phyloP scores from a whole-genome alignment of 2,797 vertebrate genomes.

The Phylloscopus collybita region DNA sequence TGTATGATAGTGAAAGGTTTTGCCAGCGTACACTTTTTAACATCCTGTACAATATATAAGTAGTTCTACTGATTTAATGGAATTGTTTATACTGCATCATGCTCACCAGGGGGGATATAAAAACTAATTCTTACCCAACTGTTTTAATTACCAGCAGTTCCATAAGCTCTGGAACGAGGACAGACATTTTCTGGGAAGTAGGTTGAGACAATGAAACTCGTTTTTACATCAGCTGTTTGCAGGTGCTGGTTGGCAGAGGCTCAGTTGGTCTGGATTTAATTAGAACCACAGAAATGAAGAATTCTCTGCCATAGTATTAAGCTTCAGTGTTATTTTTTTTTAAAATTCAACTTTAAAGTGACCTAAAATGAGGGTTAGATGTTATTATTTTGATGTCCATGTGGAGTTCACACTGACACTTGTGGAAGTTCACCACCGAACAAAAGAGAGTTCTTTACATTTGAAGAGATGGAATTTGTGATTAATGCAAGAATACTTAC shows the following conservation, averaged over 20 bases:
- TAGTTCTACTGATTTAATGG: background rate
- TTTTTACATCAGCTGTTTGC: background rate
- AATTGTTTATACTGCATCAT: background rate
- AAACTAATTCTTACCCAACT: background rate
- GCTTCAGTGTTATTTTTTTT: background rate
- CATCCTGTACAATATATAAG: background rate
- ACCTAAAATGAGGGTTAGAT: background rate
- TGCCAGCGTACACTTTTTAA: background rate
- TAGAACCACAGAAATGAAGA: background rate
- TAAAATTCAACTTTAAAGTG: background rate
- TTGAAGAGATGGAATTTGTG: background rate
- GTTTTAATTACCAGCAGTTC: conserved; percentile 24
- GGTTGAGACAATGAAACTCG: background rate
- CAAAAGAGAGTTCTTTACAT: background rate
- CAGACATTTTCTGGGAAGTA: background rate
- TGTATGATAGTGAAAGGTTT: background rate
- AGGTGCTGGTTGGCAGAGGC: background rate
- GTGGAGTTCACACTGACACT: background rate
- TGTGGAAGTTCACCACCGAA: background rate
- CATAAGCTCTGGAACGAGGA: background rate
- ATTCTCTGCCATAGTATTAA: background rate
- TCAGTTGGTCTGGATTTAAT: background rate
- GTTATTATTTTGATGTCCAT: background rate
- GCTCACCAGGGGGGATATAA: background rate
- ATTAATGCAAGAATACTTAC: background rate